Evolutionary conservation across 2,113 vertebrate species (phyloP).

Genomic region (Nesoenas mayeri): DNA sequence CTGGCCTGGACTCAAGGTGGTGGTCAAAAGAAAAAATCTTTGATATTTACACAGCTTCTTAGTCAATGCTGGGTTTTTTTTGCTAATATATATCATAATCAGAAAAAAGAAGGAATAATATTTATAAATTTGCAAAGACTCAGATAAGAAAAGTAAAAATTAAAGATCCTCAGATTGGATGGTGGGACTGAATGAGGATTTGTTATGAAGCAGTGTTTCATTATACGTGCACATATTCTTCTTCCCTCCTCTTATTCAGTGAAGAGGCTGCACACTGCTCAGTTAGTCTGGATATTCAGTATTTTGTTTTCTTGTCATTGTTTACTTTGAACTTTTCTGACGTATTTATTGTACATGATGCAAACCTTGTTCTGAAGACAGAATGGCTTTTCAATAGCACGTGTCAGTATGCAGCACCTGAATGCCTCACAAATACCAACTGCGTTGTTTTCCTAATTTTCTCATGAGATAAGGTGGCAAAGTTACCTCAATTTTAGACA

Average conservation of each 20-base stretch:
- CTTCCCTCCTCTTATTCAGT: not conserved
- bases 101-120: not conserved
- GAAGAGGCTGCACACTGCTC: not conserved
- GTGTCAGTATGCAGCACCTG: not conserved
- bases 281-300: not conserved
- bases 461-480: not conserved
- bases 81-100: not conserved
- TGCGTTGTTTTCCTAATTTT: conserved; percentile 37
- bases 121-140: not conserved
- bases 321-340: conserved; percentile 50
- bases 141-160: not conserved
- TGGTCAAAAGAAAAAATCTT: not conserved
- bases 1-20: not conserved
- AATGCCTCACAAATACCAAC: not conserved
- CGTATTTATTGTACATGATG: not conserved
- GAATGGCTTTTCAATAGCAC: conserved; percentile 41
- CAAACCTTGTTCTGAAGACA: conserved; percentile 16
- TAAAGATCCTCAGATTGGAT: not conserved
- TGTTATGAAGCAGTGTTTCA: not conserved
- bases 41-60: not conserved
- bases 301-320: conserved; percentile 28
- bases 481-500: not conserved
- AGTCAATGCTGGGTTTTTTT: rapidly evolving
- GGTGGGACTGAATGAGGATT: not conserved
- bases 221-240: not conserved